Evolutionary conservation across 2,797 vertebrate genomes (phyloP).

Genomic region (Luscinia megarhynchos): DNA sequence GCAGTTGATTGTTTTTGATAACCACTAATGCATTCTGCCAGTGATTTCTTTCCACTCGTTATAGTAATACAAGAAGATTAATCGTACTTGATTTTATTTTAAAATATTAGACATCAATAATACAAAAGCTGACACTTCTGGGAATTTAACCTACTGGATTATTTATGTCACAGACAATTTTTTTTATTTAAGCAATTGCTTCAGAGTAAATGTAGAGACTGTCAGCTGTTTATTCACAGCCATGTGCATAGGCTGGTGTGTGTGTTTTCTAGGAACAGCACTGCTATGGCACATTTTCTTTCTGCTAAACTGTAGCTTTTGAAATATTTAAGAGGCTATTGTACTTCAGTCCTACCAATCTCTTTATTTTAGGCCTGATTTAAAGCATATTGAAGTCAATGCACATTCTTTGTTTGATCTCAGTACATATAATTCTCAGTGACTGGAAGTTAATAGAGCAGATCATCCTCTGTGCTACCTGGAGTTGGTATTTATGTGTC

Average conservation of each 20-base stretch:
- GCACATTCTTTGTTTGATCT: conserved; percentile 26
- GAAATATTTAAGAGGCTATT: conserved; percentile 35
- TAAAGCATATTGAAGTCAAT: conserved; percentile 1
- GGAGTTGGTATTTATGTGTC: conserved; percentile 29
- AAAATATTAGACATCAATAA: conserved; percentile 56
- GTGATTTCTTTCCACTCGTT: conserved; percentile 32
- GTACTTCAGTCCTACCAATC: neutral
- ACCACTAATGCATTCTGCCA: conserved; percentile 11
- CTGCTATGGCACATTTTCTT: neutral
- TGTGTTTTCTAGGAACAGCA: conserved; percentile 17
- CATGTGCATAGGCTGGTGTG: neutral
- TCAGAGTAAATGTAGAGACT: conserved; percentile 1
- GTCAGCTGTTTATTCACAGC: conserved; percentile 26
- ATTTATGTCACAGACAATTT: conserved; percentile 43
- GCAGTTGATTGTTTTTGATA: conserved; percentile 38
- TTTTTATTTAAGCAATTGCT: conserved; percentile 49
- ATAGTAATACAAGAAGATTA: conserved; percentile 42
- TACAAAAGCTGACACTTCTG: conserved; percentile 32
- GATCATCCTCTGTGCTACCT: neutral
- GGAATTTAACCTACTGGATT: conserved; percentile 55
- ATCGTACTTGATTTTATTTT: conserved; percentile 56
- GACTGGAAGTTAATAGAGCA: conserved; percentile 47
- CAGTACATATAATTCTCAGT: neutral
- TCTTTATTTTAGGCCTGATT: conserved; percentile 43
- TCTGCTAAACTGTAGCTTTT: neutral